phyloP scores from a whole-genome alignment of 2,113 vertebrate genomes.

The Parotia lawesii region DNA sequence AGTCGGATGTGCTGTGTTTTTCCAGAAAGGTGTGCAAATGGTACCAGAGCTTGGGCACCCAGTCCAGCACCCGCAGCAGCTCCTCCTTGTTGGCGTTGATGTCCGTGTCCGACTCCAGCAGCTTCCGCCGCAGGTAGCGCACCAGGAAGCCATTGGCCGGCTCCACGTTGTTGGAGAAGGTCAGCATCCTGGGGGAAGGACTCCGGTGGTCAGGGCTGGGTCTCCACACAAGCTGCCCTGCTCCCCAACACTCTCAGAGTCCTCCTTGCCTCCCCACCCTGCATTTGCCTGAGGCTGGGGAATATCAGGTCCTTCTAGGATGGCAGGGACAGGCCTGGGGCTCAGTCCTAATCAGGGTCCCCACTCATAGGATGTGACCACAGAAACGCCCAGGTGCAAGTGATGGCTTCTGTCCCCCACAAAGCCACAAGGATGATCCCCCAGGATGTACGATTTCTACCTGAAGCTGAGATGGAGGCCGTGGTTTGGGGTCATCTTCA shows the following conservation, averaged over 20 bases:
- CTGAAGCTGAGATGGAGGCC: constrained; percentile 95
- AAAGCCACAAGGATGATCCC: background rate
- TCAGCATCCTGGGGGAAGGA: constrained; percentile 84
- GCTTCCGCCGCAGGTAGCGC: constrained; percentile 91
- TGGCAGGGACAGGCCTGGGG: background rate
- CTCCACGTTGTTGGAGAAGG: constrained; percentile 95
- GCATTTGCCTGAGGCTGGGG: background rate
- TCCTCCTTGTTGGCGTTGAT: constrained; percentile 77
- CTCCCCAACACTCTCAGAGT: background rate
- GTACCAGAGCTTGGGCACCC: constrained; percentile 97
- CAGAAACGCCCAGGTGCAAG: background rate
- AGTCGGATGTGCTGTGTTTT: constrained; percentile 96
- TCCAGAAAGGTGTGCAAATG: constrained; percentile 95
- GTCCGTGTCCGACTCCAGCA: constrained; percentile 83
- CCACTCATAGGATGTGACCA: background rate
- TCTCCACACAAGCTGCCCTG: background rate
- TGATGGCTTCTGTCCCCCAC: background rate
- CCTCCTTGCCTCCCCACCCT: background rate
- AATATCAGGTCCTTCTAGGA: background rate
- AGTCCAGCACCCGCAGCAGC: constrained; percentile 87
- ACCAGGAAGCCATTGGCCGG: constrained; percentile 92
- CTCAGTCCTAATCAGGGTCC: background rate
- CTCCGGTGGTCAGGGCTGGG: background rate
- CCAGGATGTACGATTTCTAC: constrained; percentile 39
- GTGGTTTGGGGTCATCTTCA: constrained; percentile 92